Evolutionary conservation across 2,797 vertebrate species (phyloP), one percentile per base, ranked within the genome.

Genomic region (Mormyrops attenuatus): DNA sequence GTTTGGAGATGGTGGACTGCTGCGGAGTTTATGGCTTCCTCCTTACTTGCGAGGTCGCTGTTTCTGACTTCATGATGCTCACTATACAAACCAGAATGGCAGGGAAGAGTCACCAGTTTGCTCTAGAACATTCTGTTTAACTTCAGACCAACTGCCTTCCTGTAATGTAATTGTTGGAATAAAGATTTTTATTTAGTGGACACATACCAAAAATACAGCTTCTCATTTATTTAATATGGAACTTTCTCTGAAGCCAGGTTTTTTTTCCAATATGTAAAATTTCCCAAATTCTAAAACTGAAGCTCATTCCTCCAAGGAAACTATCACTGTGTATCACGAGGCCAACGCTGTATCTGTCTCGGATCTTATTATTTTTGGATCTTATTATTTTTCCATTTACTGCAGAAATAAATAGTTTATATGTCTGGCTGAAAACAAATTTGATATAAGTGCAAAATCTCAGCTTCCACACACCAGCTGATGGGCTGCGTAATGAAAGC

Each of bases 331-430:
- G 47, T n/a, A 20, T 80, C 8, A 88, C 7, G 2, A 20, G 49
- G 41, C 49, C 69, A 84, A 77, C 34, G 7, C 50, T 17, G 50
- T 57, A 34, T 89, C 26, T 38, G 34, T 57, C 30, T 80, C 20
- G 5, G 11, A 50, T 85, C 49, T 85, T 30, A 85, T 50, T 80
- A n/a, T 80, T 80, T 80, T 44, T 52, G 13, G n/a, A 50, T 85
- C 49, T 85, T 30, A 85, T 50, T 80, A 44, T 44, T 20, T 80
- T 80, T n/a, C 38, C 4, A 1, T 69, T 69, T 69, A 17, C 69
- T 80, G 77, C 20, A 84, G n/a, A 60, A 89, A 82, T 22, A 63
- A 85, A 85, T 17, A 66, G 38, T 60, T 89, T 86, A 20, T 52
- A 30, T 60, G n/a, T 66, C 41, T 38, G 55, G 11, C 55, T 85